Conservation (phyloP, 2,113 vertebrate genomes). For the Neoarius graeffei region DNA sequence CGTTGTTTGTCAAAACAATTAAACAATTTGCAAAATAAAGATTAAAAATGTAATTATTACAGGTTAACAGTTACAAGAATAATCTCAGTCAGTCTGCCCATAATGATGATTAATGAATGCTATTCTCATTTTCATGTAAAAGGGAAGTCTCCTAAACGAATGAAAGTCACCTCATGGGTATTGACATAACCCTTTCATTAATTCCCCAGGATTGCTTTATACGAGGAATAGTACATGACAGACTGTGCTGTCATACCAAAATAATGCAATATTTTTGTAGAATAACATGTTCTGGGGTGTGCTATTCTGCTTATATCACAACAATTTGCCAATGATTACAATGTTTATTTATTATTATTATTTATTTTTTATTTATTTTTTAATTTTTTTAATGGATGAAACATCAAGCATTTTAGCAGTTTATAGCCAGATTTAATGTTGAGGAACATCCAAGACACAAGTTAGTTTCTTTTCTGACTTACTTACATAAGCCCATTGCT, state of each 20-base stretch:
- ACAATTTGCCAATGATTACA: not conserved
- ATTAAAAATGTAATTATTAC: too few relatives aligned
- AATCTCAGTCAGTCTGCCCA: too few relatives aligned
- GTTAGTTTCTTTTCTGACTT: not conserved
- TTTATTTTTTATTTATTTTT: too few relatives aligned
- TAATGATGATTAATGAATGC: not conserved
- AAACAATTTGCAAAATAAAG: not conserved
- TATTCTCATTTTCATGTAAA: not conserved
- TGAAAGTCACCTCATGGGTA: not conserved
- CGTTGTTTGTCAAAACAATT: not conserved
- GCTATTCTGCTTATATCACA: not conserved
- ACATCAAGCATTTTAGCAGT: not conserved
- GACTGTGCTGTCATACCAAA: too few relatives aligned
- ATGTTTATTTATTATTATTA: too few relatives aligned
- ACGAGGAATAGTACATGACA: too few relatives aligned
- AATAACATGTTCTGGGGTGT: not conserved
- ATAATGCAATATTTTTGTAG: too few relatives aligned
- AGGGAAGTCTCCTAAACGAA: too few relatives aligned
- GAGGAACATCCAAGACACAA: not conserved
- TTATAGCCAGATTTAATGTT: not conserved
- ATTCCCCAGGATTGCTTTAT: too few relatives aligned
- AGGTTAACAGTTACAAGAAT: too few relatives aligned
- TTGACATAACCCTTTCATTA: not conserved
- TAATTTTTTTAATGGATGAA: not conserved
- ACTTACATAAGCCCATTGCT: too few relatives aligned